These are phyloP conservation scores for Coluber constrictor DNA, from an alignment of 2,797 vertebrate species.

Conservation along the genomic window DNA sequence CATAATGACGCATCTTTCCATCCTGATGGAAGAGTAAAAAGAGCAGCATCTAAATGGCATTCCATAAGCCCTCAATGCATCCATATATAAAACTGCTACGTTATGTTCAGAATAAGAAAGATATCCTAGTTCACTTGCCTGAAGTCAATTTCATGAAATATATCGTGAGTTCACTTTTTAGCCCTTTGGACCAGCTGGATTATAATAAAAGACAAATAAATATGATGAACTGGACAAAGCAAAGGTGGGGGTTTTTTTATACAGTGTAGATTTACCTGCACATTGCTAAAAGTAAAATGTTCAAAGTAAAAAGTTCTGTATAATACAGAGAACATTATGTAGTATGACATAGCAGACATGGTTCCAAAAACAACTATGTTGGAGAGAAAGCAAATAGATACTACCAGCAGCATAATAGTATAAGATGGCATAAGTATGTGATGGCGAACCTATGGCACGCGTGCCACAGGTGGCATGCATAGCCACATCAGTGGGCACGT, in stretches of 20 bases:
- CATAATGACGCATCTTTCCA: neutral
- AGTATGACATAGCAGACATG: neutral
- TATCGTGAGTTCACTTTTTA: neutral
- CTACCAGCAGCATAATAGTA: neutral
- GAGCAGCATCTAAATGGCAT: neutral
- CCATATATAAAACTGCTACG: neutral
- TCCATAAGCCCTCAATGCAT: neutral
- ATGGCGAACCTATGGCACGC: no score
- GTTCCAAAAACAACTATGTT: neutral
- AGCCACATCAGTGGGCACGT: no score
- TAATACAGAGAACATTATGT: neutral
- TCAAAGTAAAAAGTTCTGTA: neutral
- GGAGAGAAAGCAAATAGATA: neutral
- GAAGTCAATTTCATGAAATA: neutral
- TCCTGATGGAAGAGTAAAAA: neutral
- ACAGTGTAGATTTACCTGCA: neutral
- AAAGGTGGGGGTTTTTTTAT: neutral
- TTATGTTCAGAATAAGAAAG: neutral
- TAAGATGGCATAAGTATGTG: no score
- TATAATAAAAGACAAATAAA: neutral
- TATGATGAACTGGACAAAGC: neutral
- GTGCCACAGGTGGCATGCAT: no score
- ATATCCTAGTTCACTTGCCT: neutral
- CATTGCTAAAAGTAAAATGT: neutral
- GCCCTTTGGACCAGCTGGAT: neutral